These are phyloP conservation scores for Dromas ardeola DNA, from an alignment of 2,113 vertebrate genomes.

Conservation along the genomic window DNA sequence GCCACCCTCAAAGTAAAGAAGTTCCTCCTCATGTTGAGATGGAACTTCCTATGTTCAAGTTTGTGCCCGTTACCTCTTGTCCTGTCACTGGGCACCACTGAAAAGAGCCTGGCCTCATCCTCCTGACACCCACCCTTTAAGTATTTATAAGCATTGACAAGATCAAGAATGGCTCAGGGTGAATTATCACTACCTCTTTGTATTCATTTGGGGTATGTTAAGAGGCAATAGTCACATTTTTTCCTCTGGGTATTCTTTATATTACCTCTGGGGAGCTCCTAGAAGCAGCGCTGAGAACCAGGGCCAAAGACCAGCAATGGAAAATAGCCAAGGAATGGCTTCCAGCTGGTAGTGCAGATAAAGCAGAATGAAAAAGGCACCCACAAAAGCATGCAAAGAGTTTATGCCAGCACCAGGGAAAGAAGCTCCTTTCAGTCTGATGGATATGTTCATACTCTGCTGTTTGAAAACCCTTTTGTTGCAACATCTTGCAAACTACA, in stretches of 20 bases:
- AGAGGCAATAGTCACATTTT: neutral
- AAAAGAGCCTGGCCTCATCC: too few species aligned
- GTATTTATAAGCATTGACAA: too few species aligned
- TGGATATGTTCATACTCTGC: neutral
- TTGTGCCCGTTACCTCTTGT: too few species aligned
- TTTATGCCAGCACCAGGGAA: neutral
- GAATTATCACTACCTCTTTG: neutral
- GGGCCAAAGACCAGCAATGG: neutral
- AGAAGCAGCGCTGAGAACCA: neutral
- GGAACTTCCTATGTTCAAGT: too few species aligned
- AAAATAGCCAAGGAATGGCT: neutral
- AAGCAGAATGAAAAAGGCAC: neutral
- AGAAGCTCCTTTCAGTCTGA: neutral
- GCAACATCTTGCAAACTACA: neutral
- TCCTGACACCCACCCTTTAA: too few species aligned
- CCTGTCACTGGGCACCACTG: too few species aligned
- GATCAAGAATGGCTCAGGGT: neutral
- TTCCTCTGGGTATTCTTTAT: neutral
- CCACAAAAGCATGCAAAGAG: neutral
- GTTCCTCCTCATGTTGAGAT: too few species aligned
- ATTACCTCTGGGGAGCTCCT: neutral
- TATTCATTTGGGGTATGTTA: neutral
- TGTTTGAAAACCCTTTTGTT: neutral
- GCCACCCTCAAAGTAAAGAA: too few species aligned
- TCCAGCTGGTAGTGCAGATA: neutral